These are phyloP conservation scores for Pogonocherus hispidulus DNA, from an alignment of 2,888 invertebrate species.

Conservation along the genomic window DNA sequence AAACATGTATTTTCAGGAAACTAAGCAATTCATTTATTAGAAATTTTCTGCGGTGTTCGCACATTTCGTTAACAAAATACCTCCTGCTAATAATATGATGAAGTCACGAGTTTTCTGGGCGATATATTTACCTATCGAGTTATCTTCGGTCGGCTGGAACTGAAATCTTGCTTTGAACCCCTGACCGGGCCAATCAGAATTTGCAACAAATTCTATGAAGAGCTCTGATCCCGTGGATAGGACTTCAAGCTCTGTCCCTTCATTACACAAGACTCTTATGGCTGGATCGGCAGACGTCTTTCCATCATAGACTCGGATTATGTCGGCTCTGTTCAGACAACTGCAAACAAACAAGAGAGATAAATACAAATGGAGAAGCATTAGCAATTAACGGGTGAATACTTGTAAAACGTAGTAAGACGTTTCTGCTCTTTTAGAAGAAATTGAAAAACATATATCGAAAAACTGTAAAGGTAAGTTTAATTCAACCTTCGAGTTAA, in stretches of 20 bases:
- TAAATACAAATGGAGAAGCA: constrained; percentile 13
- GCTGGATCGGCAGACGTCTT: constrained; percentile 80
- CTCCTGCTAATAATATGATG: constrained; percentile 19
- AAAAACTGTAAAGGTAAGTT: too few relatives aligned
- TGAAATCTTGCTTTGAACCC: constrained; percentile 84
- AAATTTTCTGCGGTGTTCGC: constrained; percentile 6
- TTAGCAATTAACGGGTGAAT: background rate
- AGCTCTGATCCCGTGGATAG: constrained; percentile 87
- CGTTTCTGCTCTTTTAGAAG: background rate
- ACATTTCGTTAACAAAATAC: constrained; percentile 20
- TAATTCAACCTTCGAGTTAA: too few relatives aligned
- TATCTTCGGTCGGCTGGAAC: constrained; percentile 77
- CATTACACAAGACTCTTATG: constrained; percentile 87
- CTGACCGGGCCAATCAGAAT: constrained; percentile 83
- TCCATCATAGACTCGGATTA: constrained; percentile 89
- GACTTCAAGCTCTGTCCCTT: constrained; percentile 82
- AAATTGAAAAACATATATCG: too few relatives aligned
- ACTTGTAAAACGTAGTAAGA: background rate
- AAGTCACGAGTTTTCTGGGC: constrained; percentile 27
- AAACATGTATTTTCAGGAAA: background rate
- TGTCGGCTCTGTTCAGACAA: constrained; percentile 85
- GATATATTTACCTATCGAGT: constrained; percentile 60
- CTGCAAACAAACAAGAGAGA: constrained; percentile 71
- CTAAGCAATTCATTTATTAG: constrained; percentile 13
- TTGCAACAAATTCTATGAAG: constrained; percentile 87